Evolutionary conservation across 35 echinoderm and acorn worm species (phyloP), one percentile per base, ranked within the genome.

Genomic region (Chiridota heheva): DNA sequence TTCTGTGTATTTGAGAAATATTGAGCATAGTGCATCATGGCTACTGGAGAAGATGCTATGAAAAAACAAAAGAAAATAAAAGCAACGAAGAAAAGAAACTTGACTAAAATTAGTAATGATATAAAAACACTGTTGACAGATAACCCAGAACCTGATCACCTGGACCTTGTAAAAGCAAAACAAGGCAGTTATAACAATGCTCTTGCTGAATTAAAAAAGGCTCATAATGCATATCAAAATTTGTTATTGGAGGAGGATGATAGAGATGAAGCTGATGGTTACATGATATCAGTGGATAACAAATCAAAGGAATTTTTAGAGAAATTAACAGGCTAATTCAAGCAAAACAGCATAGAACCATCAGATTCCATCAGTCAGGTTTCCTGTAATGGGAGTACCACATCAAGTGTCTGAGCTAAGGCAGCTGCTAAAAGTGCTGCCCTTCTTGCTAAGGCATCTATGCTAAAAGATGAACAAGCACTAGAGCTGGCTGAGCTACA

Each of bases 401-500:
- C 25, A 17, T 44, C 40, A 6, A 66, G n/a, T 43, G 66, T 18
- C 1, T 15, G 64, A 39, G 36, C 42, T 27, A 72, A 25, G n/a
- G 43, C 66, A 2, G 47, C 17, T 1, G 67, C 83, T 35, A 64
- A 41, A 29, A 76, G 13, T 22, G 83, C 83, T 32, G 51, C 70
- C 17, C 67, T 86, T 31, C 38, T 42, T 22, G 83, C 83, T 44
- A 34, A 77, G 29, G 36, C 36, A 17, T 49, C 49, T 26, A 20
- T 25, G 15, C 53, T 86, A 73, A 17, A 8, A 3, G 6, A 86
- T 18, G 10, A 41, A 2, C 69, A 86, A 28, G 36, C 49, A 5
- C 30, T 86, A 42, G 33, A 86, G 33, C 24, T 41, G 12, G 83
- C 75, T 37, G 36, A 79, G 38, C 42, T 87, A 20, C 28, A 58